These are phyloP conservation scores for Orthonevra nobilis DNA, from an alignment of 2,888 invertebrate species.

Conservation along the genomic window DNA sequence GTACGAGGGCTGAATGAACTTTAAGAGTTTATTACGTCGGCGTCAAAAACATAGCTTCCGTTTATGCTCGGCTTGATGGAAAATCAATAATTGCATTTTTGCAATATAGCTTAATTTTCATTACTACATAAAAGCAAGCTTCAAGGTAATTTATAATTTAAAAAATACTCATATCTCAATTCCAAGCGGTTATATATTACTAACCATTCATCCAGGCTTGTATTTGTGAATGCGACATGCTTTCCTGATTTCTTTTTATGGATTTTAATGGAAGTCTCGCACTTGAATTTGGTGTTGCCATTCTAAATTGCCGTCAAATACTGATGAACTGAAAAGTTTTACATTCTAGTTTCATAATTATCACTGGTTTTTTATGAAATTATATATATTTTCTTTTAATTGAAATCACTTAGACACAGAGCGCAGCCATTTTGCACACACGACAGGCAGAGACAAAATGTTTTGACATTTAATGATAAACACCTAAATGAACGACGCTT, in stretches of 20 bases:
- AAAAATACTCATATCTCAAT: too few relatives aligned
- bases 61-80: neutral
- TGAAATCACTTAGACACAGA: conserved; percentile 24
- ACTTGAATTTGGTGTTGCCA: conserved; percentile 74
- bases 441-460: conserved; percentile 32
- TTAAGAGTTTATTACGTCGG: conserved; percentile 40
- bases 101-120: neutral
- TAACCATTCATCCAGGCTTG: conserved; percentile 94
- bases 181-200: too few relatives aligned
- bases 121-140: too few relatives aligned
- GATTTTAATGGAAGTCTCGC: conserved; percentile 75
- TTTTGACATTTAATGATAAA: conserved; percentile 50
- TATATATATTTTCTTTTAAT: conserved; percentile 41
- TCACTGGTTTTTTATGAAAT: conserved; percentile 55
- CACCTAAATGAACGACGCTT: neutral
- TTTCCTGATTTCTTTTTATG: conserved; percentile 88
- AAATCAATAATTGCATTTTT: conserved; percentile 35
- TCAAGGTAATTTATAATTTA: too few relatives aligned
- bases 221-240: conserved; percentile 89
- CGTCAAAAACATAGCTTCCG: neutral
- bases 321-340: conserved; percentile 40
- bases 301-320: conserved; percentile 66
- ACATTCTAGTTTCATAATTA: conserved; percentile 50
- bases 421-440: conserved; percentile 51
- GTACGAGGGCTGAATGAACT: too few relatives aligned